Percentiles rank a stretch among this genome's conserved stretches.
Evolutionary conservation across 2,888 invertebrate species (phyloP).

Genomic region (Drosophila formosana): DNA sequence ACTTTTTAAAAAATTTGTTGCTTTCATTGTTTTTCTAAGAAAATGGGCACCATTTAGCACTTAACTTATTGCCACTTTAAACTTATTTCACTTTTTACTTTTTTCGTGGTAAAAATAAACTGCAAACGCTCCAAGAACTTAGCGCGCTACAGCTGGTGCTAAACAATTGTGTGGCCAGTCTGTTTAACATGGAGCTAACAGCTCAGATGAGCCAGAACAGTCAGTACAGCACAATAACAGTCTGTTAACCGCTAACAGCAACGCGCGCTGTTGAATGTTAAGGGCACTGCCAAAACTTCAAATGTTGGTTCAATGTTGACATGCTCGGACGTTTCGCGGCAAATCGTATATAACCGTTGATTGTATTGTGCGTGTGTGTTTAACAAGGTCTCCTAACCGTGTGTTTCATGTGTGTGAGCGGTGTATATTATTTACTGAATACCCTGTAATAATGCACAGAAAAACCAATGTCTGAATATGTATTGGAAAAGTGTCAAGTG

Average conservation of each 20-base stretch:
- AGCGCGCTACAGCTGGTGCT: slow-evolving; percentile 20
- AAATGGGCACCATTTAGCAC: too few species aligned
- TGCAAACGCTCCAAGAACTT: not conserved
- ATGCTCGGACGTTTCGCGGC: slow-evolving; percentile 49
- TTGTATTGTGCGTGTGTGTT: slow-evolving; percentile 37
- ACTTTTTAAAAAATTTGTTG: not conserved
- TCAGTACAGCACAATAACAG: not conserved
- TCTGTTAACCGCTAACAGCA: slow-evolving; percentile 15
- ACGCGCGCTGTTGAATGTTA: slow-evolving; percentile 7
- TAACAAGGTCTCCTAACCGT: slow-evolving; percentile 23
- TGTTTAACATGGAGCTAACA: slow-evolving; percentile 14
- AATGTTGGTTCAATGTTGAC: slow-evolving; percentile 47
- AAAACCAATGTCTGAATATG: slow-evolving; percentile 23
- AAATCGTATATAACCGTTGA: slow-evolving; percentile 12
- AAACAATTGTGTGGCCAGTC: slow-evolving; percentile 22
- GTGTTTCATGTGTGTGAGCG: slow-evolving; percentile 11
- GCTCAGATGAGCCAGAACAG: slow-evolving; percentile 27
- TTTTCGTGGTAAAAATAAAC: not conserved
- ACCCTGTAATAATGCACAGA: slow-evolving; percentile 1
- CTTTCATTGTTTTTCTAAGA: too few species aligned
- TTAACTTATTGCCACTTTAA: not conserved
- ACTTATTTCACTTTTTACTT: not conserved
- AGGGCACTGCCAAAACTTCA: slow-evolving; percentile 23
- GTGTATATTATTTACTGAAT: slow-evolving; percentile 31
- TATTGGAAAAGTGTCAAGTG: slow-evolving; percentile 29